Evolutionary conservation across 2,113 vertebrate species (phyloP), one percentile per base, ranked within the genome.

Genomic region (Pollachius pollachius): DNA sequence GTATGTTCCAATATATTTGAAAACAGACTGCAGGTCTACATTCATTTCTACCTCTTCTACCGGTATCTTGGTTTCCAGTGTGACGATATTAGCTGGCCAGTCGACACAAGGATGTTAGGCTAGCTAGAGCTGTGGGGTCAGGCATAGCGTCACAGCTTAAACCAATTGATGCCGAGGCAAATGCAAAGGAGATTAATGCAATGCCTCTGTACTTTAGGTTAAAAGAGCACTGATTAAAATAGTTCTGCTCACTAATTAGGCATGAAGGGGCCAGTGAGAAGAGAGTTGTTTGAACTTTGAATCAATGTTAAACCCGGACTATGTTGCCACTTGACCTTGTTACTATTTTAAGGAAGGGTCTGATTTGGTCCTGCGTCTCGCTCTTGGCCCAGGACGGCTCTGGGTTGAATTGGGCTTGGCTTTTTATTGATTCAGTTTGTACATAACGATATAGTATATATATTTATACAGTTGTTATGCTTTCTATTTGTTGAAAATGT

Each of bases 221-320:
- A 74, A 80, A 65, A 72, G 70, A 76, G 65, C 65, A 65, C 18
- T 37, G 81, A 87, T 85, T 71, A 73, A 85, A 84, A 77, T 85
- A 83, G 77, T 81, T 72, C 41, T 27, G 65, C 72, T 80, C 80
- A 67, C 60, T 74, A 76, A 75, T 80, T 80, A 77, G 19, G 79
- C 75, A 67, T 5, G 11, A 48, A 48, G 1, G 15, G 66, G 62
- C 77, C 63, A 61, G 71, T 37, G 18, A 64, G 69, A 76, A 65
- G 13, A 58, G 62, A 30, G 67, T 8, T 60, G 73, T 65, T 69
- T 64, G 59, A 74, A 62, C 57, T 65, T 5, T 30, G 69, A 60
- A 65, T 81, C 59, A 78, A 52, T 73, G 75, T 73, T 69, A 72
- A 67, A 75, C 61, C 61, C 54, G 30, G 59, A 7, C 9, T 70